These are phyloP conservation scores for Bombus balteatus DNA, from an alignment of 1,140 invertebrate species.

Conservation along the genomic window DNA sequence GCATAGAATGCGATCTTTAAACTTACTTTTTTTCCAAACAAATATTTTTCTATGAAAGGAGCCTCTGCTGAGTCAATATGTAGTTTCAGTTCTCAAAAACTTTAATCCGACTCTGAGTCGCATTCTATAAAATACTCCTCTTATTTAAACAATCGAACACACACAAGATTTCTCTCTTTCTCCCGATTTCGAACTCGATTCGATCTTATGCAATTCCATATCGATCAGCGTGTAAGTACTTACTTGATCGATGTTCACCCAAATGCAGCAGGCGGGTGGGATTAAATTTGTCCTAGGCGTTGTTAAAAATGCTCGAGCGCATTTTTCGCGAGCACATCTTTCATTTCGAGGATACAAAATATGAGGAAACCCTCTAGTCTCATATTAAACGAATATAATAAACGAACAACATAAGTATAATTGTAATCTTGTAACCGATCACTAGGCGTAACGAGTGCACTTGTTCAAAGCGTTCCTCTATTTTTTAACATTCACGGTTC, in stretches of 20 bases:
- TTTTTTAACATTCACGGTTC: background rate
- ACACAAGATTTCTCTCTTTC: background rate
- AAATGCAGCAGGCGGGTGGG: constrained; percentile 56
- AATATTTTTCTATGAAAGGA: too few species aligned
- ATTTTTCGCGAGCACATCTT: constrained; percentile 6
- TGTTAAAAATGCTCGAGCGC: constrained; percentile 44
- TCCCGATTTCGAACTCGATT: background rate
- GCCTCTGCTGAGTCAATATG: too few species aligned
- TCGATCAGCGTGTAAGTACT: constrained; percentile 44
- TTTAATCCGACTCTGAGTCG: too few species aligned
- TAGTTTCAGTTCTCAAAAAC: too few species aligned
- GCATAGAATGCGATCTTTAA: background rate
- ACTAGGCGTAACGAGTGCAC: background rate
- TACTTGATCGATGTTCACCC: constrained; percentile 65
- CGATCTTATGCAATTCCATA: constrained; percentile 52
- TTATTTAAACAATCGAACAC: background rate
- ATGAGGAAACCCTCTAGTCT: background rate
- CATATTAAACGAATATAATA: constrained; percentile 19
- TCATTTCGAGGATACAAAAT: constrained; percentile 21
- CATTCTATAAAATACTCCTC: background rate
- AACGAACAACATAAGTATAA: background rate
- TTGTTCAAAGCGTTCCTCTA: background rate
- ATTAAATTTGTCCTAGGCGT: constrained; percentile 70
- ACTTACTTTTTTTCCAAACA: too few species aligned
- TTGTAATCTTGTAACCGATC: background rate